Conservation (phyloP, 1,140 invertebrate species). For the Panagrolaimus sp. region DNA sequence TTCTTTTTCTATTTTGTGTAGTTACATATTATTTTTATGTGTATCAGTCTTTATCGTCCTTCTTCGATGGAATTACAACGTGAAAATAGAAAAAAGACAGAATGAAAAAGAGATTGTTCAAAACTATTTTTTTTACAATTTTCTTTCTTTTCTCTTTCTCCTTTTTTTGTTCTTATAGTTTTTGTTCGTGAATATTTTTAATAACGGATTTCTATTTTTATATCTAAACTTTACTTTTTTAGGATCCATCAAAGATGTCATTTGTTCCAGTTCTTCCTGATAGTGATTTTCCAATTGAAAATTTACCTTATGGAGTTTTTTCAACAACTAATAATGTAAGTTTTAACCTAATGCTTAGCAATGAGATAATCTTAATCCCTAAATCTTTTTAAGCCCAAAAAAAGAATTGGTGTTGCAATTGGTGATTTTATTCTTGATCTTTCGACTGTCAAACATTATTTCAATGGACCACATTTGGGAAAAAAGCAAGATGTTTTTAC, state of each 20-base stretch:
- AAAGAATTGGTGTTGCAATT: constrained; percentile 87
- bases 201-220: no score
- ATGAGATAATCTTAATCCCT: constrained; percentile 34
- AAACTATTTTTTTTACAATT: no score
- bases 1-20: no score
- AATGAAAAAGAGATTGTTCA: no score
- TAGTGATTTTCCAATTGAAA: constrained; percentile 84
- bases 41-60: no score
- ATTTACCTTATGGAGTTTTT: constrained; percentile 93
- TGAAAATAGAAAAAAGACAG: no score
- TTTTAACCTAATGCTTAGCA: constrained; percentile 48
- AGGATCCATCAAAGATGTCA: constrained; percentile 57
- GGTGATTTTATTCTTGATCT: constrained; percentile 84
- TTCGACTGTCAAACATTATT: constrained; percentile 73
- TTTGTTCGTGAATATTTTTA: no score
- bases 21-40: no score
- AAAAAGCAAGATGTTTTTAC: constrained; percentile 75
- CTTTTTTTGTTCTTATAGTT: no score
- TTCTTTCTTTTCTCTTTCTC: no score
- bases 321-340: constrained; percentile 79
- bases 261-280: constrained; percentile 64
- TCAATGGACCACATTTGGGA: constrained; percentile 72
- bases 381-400: constrained; percentile 66
- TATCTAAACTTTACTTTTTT: no score
- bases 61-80: no score